Percentiles rank a stretch among this genome's conserved stretches.
Evolutionary conservation across 2,797 vertebrate species (phyloP).

Genomic region (Gallinago solitaria): DNA sequence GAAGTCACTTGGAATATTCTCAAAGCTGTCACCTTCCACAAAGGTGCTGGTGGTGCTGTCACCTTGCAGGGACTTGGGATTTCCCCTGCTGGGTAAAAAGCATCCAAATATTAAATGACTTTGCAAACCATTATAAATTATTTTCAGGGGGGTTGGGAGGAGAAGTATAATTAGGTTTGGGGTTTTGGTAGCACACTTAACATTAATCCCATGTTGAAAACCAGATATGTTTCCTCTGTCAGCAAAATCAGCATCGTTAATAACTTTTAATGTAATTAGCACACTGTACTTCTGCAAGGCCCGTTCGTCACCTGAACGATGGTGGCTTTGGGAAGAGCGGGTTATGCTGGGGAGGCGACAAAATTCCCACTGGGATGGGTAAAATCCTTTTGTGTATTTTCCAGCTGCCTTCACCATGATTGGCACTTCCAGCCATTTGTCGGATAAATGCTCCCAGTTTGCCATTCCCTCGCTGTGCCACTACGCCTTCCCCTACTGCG

Average conservation of each 20-base stretch:
- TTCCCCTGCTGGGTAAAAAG: not conserved
- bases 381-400: not conserved
- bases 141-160: not conserved
- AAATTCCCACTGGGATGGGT: not conserved
- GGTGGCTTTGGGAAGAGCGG: not conserved
- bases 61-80: not conserved
- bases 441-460: constrained; percentile 96
- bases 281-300: not conserved
- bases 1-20: not conserved
- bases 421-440: constrained; percentile 95
- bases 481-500: constrained; percentile 96
- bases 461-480: constrained; percentile 98
- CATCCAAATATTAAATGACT: not conserved
- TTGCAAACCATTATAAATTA: not conserved
- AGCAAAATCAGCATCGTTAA: not conserved
- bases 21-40: accelerated
- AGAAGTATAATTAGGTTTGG: not conserved
- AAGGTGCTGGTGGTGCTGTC: not conserved
- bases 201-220: not conserved
- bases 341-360: not conserved
- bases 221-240: not conserved
- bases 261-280: not conserved
- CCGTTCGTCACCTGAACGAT: not conserved
- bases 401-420: constrained; percentile 99
- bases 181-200: not conserved